Percentiles rank a stretch among this genome's conserved stretches.
These are phyloP conservation scores for Geotrupes spiniger DNA, from an alignment of 2,888 invertebrate genomes.

Conservation along the genomic window DNA sequence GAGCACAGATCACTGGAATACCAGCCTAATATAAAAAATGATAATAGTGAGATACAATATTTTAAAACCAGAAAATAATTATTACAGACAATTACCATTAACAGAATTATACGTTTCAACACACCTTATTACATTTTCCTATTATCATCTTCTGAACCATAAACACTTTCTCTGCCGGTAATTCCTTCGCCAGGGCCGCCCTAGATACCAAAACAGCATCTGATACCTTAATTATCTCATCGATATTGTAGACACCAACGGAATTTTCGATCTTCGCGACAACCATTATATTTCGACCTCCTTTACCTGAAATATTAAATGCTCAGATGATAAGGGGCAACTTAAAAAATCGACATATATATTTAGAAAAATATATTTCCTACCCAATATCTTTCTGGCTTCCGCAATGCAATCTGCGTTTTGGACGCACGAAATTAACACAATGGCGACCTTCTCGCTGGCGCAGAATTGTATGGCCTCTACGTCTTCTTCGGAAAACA, in stretches of 20 bases:
- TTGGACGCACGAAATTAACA: conserved; percentile 76
- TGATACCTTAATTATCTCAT: conserved; percentile 87
- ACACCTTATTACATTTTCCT: conserved; percentile 82
- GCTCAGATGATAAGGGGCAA: not conserved
- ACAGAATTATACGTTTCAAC: too few species aligned
- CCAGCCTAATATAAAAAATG: conserved; percentile 58
- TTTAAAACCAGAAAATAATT: too few species aligned
- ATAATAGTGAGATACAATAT: too few species aligned
- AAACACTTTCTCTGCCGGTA: conserved; percentile 96
- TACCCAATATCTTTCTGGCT: conserved; percentile 54
- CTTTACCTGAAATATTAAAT: conserved; percentile 62
- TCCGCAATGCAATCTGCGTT: conserved; percentile 63
- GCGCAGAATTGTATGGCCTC: conserved; percentile 59
- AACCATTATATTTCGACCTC: conserved; percentile 89
- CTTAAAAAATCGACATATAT: not conserved
- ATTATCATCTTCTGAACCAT: conserved; percentile 98
- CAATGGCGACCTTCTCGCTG: conserved; percentile 69
- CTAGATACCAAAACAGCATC: conserved; percentile 99
- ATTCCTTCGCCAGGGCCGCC: conserved; percentile 97
- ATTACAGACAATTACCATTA: too few species aligned
- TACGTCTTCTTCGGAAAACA: conserved; percentile 50
- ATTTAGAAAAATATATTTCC: conserved; percentile 3
- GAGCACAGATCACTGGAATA: conserved; percentile 85
- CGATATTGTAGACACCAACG: conserved; percentile 91
- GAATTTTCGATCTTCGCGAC: conserved; percentile 99